Evolutionary conservation across 2,797 vertebrate genomes (phyloP).

Genomic region (Fringilla coelebs): DNA sequence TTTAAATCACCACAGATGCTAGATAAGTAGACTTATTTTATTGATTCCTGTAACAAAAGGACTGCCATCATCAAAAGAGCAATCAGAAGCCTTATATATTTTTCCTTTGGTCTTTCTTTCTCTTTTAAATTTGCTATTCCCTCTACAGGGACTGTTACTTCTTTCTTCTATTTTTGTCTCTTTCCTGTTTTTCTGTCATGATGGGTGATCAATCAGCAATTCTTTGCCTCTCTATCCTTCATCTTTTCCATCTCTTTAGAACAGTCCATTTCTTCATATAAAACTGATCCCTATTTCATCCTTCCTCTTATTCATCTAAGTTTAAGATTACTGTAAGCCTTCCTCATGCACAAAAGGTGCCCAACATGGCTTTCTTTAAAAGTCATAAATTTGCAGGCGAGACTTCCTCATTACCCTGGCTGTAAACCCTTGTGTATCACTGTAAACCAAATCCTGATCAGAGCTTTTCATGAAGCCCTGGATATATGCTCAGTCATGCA

Average conservation of each 20-base stretch:
- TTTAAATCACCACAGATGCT: neutral
- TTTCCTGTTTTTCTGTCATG: neutral
- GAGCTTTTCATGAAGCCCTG: neutral
- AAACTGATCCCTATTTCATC: neutral
- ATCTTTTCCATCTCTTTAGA: neutral
- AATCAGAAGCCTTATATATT: neutral
- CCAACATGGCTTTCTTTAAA: neutral
- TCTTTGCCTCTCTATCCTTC: neutral
- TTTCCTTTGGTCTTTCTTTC: neutral
- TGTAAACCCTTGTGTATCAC: neutral
- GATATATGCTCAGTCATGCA: rapidly evolving
- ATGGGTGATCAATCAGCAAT: neutral
- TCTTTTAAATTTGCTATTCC: neutral
- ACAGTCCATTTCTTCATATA: neutral
- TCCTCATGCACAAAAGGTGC: neutral
- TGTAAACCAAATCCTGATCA: neutral
- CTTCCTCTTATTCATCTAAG: neutral
- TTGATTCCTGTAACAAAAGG: neutral
- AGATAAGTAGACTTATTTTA: neutral
- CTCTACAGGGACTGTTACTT: neutral
- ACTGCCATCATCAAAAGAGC: neutral
- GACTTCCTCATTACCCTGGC: neutral
- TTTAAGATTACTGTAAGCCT: neutral
- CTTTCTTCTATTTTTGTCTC: neutral
- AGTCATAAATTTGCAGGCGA: neutral